Conservation (phyloP, 1,140 invertebrate genomes). For the Philotrypesis tridentata region DNA sequence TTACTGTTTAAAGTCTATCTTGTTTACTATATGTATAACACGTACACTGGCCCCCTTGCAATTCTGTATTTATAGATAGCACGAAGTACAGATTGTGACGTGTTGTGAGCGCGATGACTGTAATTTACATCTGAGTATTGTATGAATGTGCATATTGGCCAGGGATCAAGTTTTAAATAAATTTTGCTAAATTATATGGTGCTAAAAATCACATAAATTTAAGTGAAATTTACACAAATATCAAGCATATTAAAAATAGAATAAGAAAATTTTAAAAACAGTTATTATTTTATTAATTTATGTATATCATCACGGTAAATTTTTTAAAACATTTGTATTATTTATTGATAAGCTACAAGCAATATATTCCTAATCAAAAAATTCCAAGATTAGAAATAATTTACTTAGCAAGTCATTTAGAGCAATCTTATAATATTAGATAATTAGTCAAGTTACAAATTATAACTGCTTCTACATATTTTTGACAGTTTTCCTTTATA, state of each 20-base stretch:
- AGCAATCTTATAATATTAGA: constrained; percentile 28
- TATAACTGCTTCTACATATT: neutral
- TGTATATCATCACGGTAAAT: neutral
- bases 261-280: neutral
- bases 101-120: constrained; percentile 24
- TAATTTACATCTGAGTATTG: constrained; percentile 40
- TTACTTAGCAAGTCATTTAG: constrained; percentile 4
- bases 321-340: neutral
- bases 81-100: constrained; percentile 51
- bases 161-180: constrained; percentile 30
- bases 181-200: constrained; percentile 44
- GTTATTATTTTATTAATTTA: neutral
- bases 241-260: constrained; percentile 1
- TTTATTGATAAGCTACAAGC: neutral
- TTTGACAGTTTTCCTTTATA: neutral
- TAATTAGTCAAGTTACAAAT: neutral
- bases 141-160: constrained; percentile 31
- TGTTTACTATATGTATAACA: constrained; percentile 33
- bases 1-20: constrained; percentile 55
- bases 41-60: constrained; percentile 19
- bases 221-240: neutral
- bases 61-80: constrained; percentile 34
- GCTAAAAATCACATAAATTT: constrained; percentile 33
- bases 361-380: constrained; percentile 10
- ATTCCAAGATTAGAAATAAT: constrained; percentile 13